Conservation (phyloP, 2,113 vertebrate genomes). For the Neofelis nebulosa region DNA sequence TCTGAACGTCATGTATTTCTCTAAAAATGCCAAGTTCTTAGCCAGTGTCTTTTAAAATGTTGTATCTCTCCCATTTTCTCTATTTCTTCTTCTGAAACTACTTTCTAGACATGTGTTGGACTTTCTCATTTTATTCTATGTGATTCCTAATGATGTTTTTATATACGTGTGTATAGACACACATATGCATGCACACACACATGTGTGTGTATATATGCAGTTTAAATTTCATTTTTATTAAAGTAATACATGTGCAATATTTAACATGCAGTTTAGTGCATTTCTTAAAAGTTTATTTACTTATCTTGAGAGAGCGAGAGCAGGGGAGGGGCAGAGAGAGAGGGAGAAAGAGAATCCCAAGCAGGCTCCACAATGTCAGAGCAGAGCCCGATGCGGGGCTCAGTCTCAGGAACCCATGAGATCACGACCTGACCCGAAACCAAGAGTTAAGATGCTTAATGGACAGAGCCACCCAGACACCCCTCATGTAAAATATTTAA, state of each 20-base stretch:
- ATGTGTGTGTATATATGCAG: background rate
- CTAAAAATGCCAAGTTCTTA: background rate
- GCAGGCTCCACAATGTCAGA: too few species aligned
- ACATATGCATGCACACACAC: background rate
- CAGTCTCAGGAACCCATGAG: too few species aligned
- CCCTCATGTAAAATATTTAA: background rate
- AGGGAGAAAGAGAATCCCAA: too few species aligned
- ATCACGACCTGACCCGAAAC: too few species aligned
- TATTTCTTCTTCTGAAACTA: background rate
- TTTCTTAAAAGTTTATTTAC: too few species aligned
- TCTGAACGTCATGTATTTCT: background rate
- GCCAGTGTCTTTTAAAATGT: background rate
- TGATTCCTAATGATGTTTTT: background rate
- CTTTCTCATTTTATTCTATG: background rate
- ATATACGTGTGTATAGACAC: background rate
- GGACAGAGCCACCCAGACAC: too few species aligned
- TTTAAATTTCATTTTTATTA: background rate
- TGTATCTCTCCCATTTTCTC: background rate
- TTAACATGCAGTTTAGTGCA: background rate
- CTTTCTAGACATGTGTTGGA: background rate
- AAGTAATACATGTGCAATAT: background rate
- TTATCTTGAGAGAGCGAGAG: too few species aligned
- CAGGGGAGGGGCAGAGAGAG: too few species aligned
- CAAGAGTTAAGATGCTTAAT: too few species aligned
- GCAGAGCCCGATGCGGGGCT: too few species aligned